Evolutionary conservation across 1,140 invertebrate species (phyloP), one percentile per base, ranked within the genome.

Genomic region (Kradibia gibbosae): DNA sequence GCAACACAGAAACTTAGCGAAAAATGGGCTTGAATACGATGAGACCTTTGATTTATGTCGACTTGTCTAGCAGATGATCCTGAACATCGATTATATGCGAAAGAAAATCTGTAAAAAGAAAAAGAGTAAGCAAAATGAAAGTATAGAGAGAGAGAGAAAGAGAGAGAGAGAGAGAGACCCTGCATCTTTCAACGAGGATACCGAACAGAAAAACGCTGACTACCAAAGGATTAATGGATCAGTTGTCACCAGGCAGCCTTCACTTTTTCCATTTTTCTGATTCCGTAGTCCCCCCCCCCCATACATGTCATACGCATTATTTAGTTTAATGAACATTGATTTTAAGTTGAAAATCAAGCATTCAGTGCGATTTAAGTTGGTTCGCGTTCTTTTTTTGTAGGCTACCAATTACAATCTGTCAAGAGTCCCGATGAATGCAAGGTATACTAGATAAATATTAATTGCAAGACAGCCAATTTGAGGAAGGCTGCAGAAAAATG

Each of bases 21-120:
- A 84, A 80, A 84, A 81, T 82, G 80, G 62, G 42, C 72, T 83
- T 83, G 28, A 34, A 34, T 0, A n/a, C 10, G 31, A 65, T 55
- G 72, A n/a, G 67, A 55, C 75, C 81, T 87, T 87, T 89, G 87
- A 88, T 88, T 88, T 87, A 88, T 86, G 85, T 87, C 85, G 85
- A 85, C 86, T 85, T 82, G 81, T 83, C 85, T 84, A 81, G 50
- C 83, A 83, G 83, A 84, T 86, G 85, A 89, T 85, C 85, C 70
- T 60, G 78, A 85, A 78, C 87, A 88, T 89, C 87, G 86, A 89
- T 89, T 87, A 88, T 79, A 36, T 36, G 71, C 20, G 65, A 25
- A 53, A 57, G 70, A 25, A 75, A 50, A 50, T 15, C 42, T 17
- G 28, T 15, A 10, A 28, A 5, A 11, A 73, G 20, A 62, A 17